Evolutionary conservation across 2,888 invertebrate genomes (phyloP).

Genomic region (Dynastes maya): DNA sequence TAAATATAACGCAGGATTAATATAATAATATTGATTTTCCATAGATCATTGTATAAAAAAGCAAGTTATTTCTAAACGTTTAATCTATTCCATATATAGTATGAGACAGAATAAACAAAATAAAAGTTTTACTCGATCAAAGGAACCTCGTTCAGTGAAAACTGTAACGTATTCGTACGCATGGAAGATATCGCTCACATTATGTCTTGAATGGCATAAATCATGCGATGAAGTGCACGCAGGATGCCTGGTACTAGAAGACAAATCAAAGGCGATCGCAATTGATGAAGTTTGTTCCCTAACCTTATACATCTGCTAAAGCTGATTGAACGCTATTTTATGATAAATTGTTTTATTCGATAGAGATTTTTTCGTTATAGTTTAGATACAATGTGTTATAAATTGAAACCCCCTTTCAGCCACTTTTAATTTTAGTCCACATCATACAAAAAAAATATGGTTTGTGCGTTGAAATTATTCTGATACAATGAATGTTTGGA

Average conservation of each 20-base stretch:
- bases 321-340: slow-evolving; percentile 62
- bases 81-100: slow-evolving; percentile 32
- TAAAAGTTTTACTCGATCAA: slow-evolving; percentile 18
- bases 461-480: too few species aligned
- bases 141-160: slow-evolving; percentile 25
- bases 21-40: not conserved
- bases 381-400: not conserved
- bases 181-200: slow-evolving; percentile 52
- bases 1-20: too few species aligned
- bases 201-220: slow-evolving; percentile 60
- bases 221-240: slow-evolving; percentile 63
- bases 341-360: slow-evolving; percentile 50
- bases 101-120: not conserved
- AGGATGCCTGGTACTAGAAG: slow-evolving; percentile 62
- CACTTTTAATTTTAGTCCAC: too few species aligned
- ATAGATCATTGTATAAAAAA: not conserved
- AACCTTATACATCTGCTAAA: slow-evolving; percentile 49
- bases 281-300: slow-evolving; percentile 58
- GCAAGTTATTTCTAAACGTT: not conserved
- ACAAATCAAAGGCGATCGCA: slow-evolving; percentile 62
- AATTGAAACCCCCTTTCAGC: not conserved
- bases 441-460: too few species aligned
- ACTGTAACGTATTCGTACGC: slow-evolving; percentile 28
- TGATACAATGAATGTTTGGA: too few species aligned
- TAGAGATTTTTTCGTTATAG: not conserved